A percentile compares a stretch with the other conserved stretches of the same genome.
Evolutionary conservation across 2,113 vertebrate species (phyloP).

Genomic region (Uria aalge): DNA sequence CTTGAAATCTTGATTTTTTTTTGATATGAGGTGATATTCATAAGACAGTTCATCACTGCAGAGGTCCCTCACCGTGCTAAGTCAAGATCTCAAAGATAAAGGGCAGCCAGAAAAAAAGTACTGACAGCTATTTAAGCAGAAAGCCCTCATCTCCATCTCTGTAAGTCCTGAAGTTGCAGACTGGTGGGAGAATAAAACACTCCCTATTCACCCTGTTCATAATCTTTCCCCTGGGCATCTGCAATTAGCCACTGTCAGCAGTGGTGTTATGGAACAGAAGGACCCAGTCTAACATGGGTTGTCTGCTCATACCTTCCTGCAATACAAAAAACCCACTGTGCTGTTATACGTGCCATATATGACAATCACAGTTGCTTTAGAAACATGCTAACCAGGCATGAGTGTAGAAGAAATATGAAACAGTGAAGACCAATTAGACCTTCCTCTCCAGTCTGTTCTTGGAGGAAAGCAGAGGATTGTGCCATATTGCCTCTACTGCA

Average conservation of each 20-base stretch:
- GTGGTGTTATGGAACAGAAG: not conserved
- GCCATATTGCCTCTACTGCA: not conserved
- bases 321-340: not conserved
- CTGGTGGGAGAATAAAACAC: not conserved
- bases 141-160: not conserved
- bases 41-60: not conserved
- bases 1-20: not conserved
- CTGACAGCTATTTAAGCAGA: not conserved
- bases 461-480: not conserved
- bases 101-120: not conserved
- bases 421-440: not conserved
- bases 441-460: not conserved
- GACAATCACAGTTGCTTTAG: not conserved
- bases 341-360: not conserved
- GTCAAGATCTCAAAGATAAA: not conserved
- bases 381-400: not conserved
- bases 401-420: not conserved
- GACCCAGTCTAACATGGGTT: not conserved
- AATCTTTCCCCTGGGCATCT: not conserved
- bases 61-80: not conserved
- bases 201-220: not conserved
- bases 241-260: not conserved
- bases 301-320: not conserved
- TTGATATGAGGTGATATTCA: not conserved
- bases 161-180: not conserved